phyloP scores from a whole-genome alignment of 2,113 vertebrate species.

The Grammomys dolichurus region DNA sequence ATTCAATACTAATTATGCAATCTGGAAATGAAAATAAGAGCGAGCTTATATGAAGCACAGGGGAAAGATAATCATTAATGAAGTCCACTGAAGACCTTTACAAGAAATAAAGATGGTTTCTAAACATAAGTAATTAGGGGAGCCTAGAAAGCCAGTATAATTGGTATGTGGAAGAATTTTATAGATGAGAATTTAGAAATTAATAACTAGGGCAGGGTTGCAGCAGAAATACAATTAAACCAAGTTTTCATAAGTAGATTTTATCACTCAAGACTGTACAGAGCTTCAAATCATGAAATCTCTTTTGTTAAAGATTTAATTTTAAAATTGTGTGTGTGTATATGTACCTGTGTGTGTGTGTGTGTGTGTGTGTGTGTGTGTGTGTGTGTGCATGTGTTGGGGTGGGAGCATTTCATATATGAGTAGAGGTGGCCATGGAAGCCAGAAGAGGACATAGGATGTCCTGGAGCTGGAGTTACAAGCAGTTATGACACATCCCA shows the following conservation, averaged over 20 bases:
- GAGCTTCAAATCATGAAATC: neutral
- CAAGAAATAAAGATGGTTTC: neutral
- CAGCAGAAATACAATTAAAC: neutral
- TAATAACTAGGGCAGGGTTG: constrained; percentile 2
- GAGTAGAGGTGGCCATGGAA: neutral
- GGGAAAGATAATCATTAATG: neutral
- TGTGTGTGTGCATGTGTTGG: neutral
- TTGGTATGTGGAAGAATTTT: neutral
- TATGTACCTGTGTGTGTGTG: rapidly evolving
- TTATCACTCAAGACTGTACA: neutral
- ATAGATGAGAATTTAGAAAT: neutral
- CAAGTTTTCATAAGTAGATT: neutral
- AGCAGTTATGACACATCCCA: too few relatives aligned
- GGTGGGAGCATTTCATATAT: neutral
- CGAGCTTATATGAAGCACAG: neutral
- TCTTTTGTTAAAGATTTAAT: neutral
- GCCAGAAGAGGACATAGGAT: too few relatives aligned
- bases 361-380: neutral
- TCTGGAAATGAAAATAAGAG: constrained; percentile 15
- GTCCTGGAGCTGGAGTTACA: neutral
- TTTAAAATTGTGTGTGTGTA: neutral
- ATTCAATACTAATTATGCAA: neutral
- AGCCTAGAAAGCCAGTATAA: neutral
- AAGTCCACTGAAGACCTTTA: neutral
- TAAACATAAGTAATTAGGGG: neutral